Percentiles rank a stretch among this genome's conserved stretches.
Conservation (phyloP, 1,140 invertebrate species). For the Mylabris phalerata region DNA sequence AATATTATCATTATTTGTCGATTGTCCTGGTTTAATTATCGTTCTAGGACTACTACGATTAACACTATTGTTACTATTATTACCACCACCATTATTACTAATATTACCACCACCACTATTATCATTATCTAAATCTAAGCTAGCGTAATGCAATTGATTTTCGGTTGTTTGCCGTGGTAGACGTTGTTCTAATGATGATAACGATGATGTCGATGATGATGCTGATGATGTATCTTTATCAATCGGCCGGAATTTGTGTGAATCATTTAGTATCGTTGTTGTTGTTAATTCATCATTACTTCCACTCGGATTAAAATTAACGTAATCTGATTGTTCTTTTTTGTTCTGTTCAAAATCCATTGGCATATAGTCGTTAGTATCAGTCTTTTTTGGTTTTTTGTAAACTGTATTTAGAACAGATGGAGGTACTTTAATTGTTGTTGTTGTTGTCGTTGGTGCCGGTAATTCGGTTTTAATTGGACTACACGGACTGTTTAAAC, state of each 20-base stretch:
- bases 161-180: conserved; percentile 39
- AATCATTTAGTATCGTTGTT: background rate
- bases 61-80: background rate
- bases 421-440: conserved; percentile 27
- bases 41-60: conserved; percentile 18
- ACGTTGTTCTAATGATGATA: background rate
- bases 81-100: conserved; percentile 17
- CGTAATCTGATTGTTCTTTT: conserved; percentile 29
- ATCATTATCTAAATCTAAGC: conserved; percentile 50
- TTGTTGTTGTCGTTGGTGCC: conserved; percentile 25
- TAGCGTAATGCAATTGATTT: conserved; percentile 56
- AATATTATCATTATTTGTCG: conserved; percentile 44
- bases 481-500: conserved; percentile 52
- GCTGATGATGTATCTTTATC: background rate
- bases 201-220: background rate
- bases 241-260: background rate
- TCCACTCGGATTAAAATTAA: conserved; percentile 33
- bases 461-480: conserved; percentile 33
- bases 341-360: conserved; percentile 32
- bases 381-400: conserved; percentile 16
- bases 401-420: conserved; percentile 28
- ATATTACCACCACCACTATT: background rate
- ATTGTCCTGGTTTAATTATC: conserved; percentile 15
- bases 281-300: background rate
- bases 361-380: conserved; percentile 30